phyloP scores from a whole-genome alignment of 1,140 invertebrate genomes.

The Papilio glaucus region DNA sequence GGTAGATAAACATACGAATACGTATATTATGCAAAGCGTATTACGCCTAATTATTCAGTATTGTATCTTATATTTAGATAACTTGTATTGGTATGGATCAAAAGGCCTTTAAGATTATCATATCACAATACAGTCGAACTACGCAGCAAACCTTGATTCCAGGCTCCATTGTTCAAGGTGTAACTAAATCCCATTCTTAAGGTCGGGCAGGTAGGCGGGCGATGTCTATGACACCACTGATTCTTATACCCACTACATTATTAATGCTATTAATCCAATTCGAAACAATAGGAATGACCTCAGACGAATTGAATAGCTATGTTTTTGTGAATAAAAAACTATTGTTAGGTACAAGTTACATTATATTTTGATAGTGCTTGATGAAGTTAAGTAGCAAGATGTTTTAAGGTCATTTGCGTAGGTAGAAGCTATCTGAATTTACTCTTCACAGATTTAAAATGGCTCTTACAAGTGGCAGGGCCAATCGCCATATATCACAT shows the following conservation, averaged over 20 bases:
- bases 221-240: constrained; percentile 26
- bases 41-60: background rate
- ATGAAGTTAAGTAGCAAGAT: background rate
- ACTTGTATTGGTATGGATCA: background rate
- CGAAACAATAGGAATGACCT: constrained; percentile 36
- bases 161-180: constrained; percentile 52
- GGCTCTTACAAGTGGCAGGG: too few relatives aligned
- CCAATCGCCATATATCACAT: too few relatives aligned
- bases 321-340: background rate
- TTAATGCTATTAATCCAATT: constrained; percentile 20
- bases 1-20: too few relatives aligned
- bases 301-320: constrained; percentile 23
- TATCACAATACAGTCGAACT: constrained; percentile 43
- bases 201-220: constrained; percentile 51
- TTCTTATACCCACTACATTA: constrained; percentile 9
- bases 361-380: background rate
- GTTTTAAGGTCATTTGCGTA: background rate
- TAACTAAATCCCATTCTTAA: constrained; percentile 50
- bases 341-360: background rate
- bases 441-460: background rate
- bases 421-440: background rate
- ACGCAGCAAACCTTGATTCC: constrained; percentile 40
- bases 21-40: too few relatives aligned
- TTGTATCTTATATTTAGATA: too few relatives aligned
- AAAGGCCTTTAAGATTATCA: background rate